These are phyloP conservation scores for Drosophila melanogaster DNA, from an alignment of 1,140 invertebrate species.

Conservation along the genomic window DNA sequence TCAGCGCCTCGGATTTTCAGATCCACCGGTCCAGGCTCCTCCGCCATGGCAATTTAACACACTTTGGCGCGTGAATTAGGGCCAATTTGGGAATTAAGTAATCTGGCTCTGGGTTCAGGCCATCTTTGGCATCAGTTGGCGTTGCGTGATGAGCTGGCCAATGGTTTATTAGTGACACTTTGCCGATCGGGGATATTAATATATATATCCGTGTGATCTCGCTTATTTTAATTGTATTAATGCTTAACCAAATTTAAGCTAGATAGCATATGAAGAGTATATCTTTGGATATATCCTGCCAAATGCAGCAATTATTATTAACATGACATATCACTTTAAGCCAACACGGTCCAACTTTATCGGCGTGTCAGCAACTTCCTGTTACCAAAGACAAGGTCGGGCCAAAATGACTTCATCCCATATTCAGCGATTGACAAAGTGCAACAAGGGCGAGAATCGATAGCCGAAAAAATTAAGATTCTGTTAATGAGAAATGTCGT, in stretches of 20 bases:
- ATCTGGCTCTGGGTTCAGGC: constrained; percentile 63
- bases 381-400: constrained; percentile 40
- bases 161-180: constrained; percentile 66
- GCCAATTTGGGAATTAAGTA: constrained; percentile 83
- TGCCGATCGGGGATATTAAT: constrained; percentile 25
- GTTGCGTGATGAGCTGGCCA: constrained; percentile 31
- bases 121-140: constrained; percentile 14
- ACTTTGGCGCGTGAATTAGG: constrained; percentile 83
- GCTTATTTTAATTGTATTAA: background rate
- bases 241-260: background rate
- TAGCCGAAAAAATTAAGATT: constrained; percentile 51
- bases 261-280: too few relatives aligned
- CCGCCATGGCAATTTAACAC: constrained; percentile 75
- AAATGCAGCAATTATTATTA: constrained; percentile 13
- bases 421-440: constrained; percentile 63
- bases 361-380: constrained; percentile 29
- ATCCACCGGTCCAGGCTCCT: constrained; percentile 12
- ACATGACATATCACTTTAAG: constrained; percentile 35
- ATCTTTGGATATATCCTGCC: background rate
- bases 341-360: constrained; percentile 12
- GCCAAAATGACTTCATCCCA: constrained; percentile 59
- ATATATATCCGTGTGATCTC: background rate
- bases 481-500: constrained; percentile 81
- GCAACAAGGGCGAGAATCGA: constrained; percentile 58
- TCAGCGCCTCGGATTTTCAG: constrained; percentile 42